These are phyloP conservation scores for Phalangium opilio DNA, from an alignment of 2,888 invertebrate genomes.

Conservation along the genomic window DNA sequence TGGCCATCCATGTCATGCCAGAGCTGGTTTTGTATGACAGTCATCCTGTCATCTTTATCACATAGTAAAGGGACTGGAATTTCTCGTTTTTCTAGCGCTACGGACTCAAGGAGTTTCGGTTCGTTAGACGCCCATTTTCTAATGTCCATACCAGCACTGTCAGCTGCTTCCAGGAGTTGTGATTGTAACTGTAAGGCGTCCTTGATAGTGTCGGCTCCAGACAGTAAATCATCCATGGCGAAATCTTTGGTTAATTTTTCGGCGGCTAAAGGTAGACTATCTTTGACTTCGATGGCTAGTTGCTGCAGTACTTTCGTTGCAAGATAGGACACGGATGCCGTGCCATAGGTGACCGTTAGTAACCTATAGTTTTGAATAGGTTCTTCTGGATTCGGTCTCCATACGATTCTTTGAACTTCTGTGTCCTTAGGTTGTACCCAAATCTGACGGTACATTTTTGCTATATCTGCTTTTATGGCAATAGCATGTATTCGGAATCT, in stretches of 20 bases:
- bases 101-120: not conserved
- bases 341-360: conserved; percentile 4
- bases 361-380: conserved; percentile 2
- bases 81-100: not conserved
- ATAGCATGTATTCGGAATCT: conserved; percentile 22
- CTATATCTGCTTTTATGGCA: conserved; percentile 18
- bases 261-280: conserved; percentile 11
- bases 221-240: conserved; percentile 24
- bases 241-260: conserved; percentile 18
- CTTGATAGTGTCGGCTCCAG: not conserved
- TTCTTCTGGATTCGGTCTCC: not conserved
- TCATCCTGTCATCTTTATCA: too few species aligned
- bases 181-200: not conserved
- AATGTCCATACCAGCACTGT: not conserved
- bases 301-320: not conserved
- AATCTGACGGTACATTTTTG: conserved; percentile 7
- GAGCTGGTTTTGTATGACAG: too few species aligned
- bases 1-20: too few species aligned
- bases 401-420: conserved; percentile 1
- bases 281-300: conserved; percentile 13
- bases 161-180: not conserved
- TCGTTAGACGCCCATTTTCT: conserved; percentile 2
- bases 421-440: not conserved
- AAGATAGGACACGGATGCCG: not conserved
- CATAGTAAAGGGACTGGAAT: not conserved